Conservation (phyloP, 2,797 vertebrate genomes). For the Aulostomus chinensis region DNA sequence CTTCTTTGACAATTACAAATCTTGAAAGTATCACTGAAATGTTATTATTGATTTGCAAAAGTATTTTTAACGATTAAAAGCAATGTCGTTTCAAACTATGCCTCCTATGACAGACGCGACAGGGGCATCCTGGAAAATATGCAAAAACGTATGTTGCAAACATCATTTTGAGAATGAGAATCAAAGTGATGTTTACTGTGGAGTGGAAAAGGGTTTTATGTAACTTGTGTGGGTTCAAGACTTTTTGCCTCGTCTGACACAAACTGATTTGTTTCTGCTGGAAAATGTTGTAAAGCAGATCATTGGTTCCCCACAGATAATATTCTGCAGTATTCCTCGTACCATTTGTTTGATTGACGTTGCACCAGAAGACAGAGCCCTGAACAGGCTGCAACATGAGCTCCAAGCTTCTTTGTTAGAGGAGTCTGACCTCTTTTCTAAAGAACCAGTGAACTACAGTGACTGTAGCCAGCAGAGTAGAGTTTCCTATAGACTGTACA, state of each 20-base stretch:
- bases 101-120: too few species aligned
- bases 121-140: too few species aligned
- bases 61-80: too few species aligned
- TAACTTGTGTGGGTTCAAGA: neutral
- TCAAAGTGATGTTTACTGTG: neutral
- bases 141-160: too few species aligned
- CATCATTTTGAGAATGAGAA: neutral
- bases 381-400: constrained; percentile 74
- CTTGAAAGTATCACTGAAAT: too few species aligned
- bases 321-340: constrained; percentile 15
- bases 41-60: too few species aligned
- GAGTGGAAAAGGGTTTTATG: too few species aligned
- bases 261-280: constrained; percentile 4
- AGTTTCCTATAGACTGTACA: constrained; percentile 42
- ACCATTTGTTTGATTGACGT: constrained; percentile 57
- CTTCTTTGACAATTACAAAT: too few species aligned
- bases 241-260: too few species aligned
- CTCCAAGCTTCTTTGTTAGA: constrained; percentile 66
- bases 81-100: too few species aligned
- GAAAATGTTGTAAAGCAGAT: constrained; percentile 19
- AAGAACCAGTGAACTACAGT: constrained; percentile 52
- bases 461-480: constrained; percentile 30
- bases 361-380: constrained; percentile 41
- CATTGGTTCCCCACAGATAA: constrained; percentile 5
- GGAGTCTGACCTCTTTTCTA: constrained; percentile 68